Evolutionary conservation across 2,113 vertebrate genomes (phyloP).

Genomic region (Ailurus styani): DNA sequence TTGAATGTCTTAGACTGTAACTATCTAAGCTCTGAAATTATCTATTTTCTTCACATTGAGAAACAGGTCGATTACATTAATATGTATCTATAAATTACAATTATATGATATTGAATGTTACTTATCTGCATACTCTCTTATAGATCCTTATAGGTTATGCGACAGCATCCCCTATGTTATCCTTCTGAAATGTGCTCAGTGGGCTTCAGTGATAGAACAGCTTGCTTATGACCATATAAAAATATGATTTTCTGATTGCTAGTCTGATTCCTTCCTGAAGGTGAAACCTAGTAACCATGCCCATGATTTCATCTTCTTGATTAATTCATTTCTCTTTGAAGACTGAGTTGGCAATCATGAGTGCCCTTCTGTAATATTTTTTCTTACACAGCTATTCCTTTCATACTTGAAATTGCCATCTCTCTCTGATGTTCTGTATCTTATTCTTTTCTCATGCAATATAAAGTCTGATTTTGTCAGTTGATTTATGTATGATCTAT

Average conservation of each 20-base stretch:
- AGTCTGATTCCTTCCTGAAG: neutral
- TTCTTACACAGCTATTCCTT: neutral
- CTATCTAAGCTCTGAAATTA: neutral
- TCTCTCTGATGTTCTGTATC: neutral
- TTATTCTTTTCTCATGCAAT: neutral
- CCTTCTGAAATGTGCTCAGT: neutral
- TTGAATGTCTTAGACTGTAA: neutral
- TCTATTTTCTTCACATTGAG: neutral
- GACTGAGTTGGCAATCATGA: neutral
- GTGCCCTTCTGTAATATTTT: neutral
- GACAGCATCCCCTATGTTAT: neutral
- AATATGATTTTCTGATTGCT: neutral
- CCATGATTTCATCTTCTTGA: neutral
- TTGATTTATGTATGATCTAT: neutral
- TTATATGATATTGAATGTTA: neutral
- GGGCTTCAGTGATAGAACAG: neutral
- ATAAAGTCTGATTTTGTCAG: neutral
- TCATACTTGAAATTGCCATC: neutral
- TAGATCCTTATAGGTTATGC: neutral
- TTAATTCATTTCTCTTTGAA: neutral
- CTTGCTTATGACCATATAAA: accelerated
- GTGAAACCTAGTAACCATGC: neutral
- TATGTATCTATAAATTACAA: neutral
- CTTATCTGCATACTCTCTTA: neutral
- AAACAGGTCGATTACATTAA: neutral